Base-by-base conservation (phyloP, 2,797 vertebrate genomes). In the Phoeniculus purpureus region DNA sequence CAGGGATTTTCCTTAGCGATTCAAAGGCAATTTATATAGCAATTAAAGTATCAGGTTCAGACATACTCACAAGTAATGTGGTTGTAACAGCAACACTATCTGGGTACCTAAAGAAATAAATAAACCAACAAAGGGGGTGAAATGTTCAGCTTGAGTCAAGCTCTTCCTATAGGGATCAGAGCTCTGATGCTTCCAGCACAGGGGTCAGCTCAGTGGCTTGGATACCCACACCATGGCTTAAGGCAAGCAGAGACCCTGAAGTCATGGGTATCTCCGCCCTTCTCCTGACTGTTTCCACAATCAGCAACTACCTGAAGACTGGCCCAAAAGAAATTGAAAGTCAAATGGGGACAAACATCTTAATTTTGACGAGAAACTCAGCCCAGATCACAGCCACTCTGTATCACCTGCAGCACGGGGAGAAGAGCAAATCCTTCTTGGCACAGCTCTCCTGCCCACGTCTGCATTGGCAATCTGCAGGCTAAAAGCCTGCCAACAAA, bases 111-210 rank as follows among this genome's bases (percentile, higher is more conserved):
- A 77, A 70, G 40, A 92, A 89, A 91, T 65, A 87, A 90, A 85
- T 17, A 89, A 87, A 52, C 10, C 0, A 0, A 19, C 11, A 74
- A 58, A 15, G 0, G 0, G 51, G n/a, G n/a, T 80, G 64, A 58
- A 78, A 77, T 1, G 0, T 60, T 86, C 29, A 54, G 52, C 60
- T 32, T 1, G 21, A 83, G 70, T 72, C 9, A 3, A 73, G 23
- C 55, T 86, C 65, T 55, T 77, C 9, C 9, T 12, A 20, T 11
- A 23, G 22, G 62, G 51, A 10, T 32, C 18, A 71, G 45, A 48
- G 9, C 17, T 27, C 7, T 0, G 2, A 8, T 1, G 27, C 14
- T 55, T 66, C 40, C 51, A 62, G 34, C 0, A 0, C 40, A 59
- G 76, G 23, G 64, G 47, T 10, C 60, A 29, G 31, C 66, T 61